These are phyloP conservation scores for Tragelaphus buxtoni DNA, from an alignment of 2,113 vertebrate species.

Conservation along the genomic window DNA sequence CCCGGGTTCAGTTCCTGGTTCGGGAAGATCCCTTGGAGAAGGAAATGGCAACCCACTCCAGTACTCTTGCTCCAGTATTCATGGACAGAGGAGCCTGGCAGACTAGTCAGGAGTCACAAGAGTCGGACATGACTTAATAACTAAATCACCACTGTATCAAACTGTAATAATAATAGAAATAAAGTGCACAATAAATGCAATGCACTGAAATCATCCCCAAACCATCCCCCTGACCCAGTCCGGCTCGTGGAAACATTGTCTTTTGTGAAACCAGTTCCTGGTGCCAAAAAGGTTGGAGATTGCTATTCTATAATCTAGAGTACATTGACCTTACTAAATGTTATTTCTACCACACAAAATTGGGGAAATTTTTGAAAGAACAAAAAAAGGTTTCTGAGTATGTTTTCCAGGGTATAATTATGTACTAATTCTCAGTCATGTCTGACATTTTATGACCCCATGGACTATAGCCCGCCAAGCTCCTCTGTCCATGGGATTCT, in stretches of 20 bases:
- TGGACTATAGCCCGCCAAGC: not conserved
- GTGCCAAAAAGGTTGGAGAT: not conserved
- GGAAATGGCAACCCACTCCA: not conserved
- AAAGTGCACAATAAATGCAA: not conserved
- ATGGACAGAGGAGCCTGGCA: not conserved
- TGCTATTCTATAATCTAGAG: not conserved
- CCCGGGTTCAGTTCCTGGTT: not conserved
- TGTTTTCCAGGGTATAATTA: constrained; percentile 14
- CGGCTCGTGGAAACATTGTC: not conserved
- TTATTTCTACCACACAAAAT: not conserved
- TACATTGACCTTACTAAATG: not conserved
- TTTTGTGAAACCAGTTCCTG: not conserved
- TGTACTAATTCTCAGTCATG: not conserved
- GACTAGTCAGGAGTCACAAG: not conserved
- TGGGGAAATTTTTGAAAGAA: not conserved
- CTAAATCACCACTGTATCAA: not conserved
- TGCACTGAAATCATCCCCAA: not conserved
- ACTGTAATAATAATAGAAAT: not conserved
- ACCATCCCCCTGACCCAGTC: not conserved
- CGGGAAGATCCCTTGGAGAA: not conserved
- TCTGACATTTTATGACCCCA: not conserved
- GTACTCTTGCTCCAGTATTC: not conserved
- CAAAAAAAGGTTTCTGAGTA: not conserved
- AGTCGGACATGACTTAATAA: not conserved
- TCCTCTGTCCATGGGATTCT: not conserved